A percentile compares a stretch with the other conserved stretches of the same genome.
Conservation (phyloP, 2,797 vertebrate genomes). For the Adrianichthys oophorus region DNA sequence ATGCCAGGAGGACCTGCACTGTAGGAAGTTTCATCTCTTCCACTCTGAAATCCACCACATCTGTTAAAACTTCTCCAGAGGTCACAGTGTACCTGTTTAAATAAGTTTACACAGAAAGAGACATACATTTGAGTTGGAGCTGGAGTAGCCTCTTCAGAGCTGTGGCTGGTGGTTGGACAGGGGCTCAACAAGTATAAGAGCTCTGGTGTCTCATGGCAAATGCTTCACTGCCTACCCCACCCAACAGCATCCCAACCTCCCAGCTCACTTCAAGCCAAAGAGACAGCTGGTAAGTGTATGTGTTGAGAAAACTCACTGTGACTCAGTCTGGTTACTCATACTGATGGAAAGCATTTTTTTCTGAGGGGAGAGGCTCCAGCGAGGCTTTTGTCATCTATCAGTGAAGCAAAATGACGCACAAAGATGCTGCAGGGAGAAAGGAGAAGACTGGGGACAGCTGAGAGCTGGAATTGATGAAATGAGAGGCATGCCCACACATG, state of each 20-base stretch:
- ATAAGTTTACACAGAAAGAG: slow-evolving; percentile 1
- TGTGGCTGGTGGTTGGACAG: slow-evolving; percentile 17
- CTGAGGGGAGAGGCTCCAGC: neutral
- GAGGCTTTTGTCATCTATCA: neutral
- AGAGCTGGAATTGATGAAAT: slow-evolving; percentile 53
- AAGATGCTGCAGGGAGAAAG: slow-evolving; percentile 7
- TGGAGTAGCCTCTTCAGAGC: slow-evolving; percentile 8
- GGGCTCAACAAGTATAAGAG: slow-evolving; percentile 29
- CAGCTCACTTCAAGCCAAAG: slow-evolving; percentile 34
- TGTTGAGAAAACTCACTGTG: slow-evolving; percentile 17
- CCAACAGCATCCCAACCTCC: slow-evolving; percentile 35
- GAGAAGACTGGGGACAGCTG: slow-evolving; percentile 62
- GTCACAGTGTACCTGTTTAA: neutral
- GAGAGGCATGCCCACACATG: slow-evolving; percentile 48
- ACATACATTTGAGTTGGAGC: slow-evolving; percentile 7
- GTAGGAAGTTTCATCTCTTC: slow-evolving; percentile 43
- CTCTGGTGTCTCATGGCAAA: slow-evolving; percentile 49
- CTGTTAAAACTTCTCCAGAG: neutral
- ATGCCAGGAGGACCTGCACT: slow-evolving; percentile 36
- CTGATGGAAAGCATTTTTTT: slow-evolving; percentile 3
- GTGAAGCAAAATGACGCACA: neutral
- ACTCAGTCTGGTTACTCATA: slow-evolving; percentile 11
- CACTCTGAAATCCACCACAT: slow-evolving; percentile 23
- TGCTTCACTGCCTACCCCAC: slow-evolving; percentile 33
- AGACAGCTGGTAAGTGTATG: slow-evolving; percentile 49